Evolutionary conservation across 2,888 invertebrate genomes (phyloP), one percentile per base, ranked within the genome.

Genomic region (Fragum sueziense): DNA sequence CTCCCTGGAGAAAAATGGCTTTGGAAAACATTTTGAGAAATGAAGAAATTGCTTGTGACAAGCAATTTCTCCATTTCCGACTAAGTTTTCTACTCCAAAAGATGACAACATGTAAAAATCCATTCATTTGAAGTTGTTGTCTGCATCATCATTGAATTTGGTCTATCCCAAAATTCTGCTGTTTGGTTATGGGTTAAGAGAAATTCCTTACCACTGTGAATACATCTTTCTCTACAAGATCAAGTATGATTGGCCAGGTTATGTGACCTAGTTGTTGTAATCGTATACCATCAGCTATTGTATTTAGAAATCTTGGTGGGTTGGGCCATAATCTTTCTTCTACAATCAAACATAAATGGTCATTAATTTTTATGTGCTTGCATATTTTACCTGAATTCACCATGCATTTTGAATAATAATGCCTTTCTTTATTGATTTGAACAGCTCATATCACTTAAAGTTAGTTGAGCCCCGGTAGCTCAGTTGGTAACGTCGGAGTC

Each of bases 281-380:
- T 31, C 93, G 87, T 25, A 94, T 93, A 22, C 93, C 94, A 78
- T 94, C 94, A 20, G 94, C 94, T 29, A 94, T 91, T 4, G 94
- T 94, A 69, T 91, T 80, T 11, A 94, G 77, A 82, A 93, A 93
- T 71, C 86, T 80, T 0, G 93, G 92, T 14, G 93, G 93, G 34
- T 92, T 88, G n/a, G 90, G 87, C 93, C 93, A 93, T 74, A 93
- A 79, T 62, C 93, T 82, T 59, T 88, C 80, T 29, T 88, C 89
- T 90, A 17, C 2, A 34, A 6, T 33, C n/a, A 65, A 34, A 14
- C n/a, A 29, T 27, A 61, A 1, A 61, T 31, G 31, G n/a, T n/a
- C n/a, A n/a, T n/a, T n/a, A n/a, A n/a, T n/a, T n/a, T n/a, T n/a
- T n/a, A n/a, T n/a, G n/a, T n/a, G n/a, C n/a, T n/a, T n/a, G n/a